phyloP scores from a whole-genome alignment of 2,888 invertebrate species.

The Monopis laevigella region DNA sequence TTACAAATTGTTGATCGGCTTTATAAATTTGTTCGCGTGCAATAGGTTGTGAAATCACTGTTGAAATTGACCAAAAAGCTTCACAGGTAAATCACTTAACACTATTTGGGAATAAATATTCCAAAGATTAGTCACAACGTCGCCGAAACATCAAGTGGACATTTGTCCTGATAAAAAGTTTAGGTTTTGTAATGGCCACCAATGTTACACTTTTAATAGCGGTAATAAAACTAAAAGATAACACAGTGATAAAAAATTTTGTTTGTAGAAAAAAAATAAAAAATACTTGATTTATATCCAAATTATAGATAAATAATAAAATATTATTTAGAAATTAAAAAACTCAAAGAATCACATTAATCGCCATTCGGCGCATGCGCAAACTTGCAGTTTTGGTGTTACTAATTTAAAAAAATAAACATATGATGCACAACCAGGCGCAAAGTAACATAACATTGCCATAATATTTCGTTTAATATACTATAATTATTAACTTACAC shows the following conservation, averaged over 20 bases:
- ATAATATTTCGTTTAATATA: no score
- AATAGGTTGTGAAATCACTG: constrained; percentile 1
- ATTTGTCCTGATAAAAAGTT: constrained; percentile 65
- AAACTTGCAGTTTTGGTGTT: constrained; percentile 56
- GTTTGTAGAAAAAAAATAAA: no score
- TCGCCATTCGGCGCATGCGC: constrained; percentile 69
- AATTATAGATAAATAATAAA: constrained; percentile 58
- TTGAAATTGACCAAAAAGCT: constrained; percentile 1
- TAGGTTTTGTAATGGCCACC: constrained; percentile 68
- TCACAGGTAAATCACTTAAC: constrained; percentile 37
- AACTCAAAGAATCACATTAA: constrained; percentile 63
- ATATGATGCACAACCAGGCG: no score
- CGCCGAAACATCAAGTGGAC: constrained; percentile 68
- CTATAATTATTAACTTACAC: no score
- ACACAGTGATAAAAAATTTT: no score
- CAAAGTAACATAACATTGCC: no score
- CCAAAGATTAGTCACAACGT: constrained; percentile 61
- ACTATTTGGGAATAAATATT: constrained; percentile 41
- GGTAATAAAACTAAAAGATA: no score
- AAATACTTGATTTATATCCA: constrained; percentile 27
- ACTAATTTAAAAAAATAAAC: constrained; percentile 27
- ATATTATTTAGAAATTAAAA: constrained; percentile 58
- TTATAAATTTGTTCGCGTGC: constrained; percentile 18
- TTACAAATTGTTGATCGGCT: constrained; percentile 47
- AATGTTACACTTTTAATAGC: constrained; percentile 61